Evolutionary conservation across 35 echinoderm and acorn worm species (phyloP).

Genomic region (Eucidaris tribuloides): DNA sequence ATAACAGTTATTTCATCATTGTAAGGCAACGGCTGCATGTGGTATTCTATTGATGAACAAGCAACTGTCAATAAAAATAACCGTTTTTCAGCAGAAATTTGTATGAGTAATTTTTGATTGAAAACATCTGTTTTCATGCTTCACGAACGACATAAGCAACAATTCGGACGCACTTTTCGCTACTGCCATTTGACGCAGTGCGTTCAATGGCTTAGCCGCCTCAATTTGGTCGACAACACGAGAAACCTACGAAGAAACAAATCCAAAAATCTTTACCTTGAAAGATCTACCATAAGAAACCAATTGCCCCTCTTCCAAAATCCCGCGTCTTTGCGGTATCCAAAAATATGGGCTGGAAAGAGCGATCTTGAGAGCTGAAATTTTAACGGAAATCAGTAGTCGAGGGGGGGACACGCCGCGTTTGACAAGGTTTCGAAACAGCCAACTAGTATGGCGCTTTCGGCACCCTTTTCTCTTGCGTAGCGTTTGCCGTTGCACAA

Average conservation of each 20-base stretch:
- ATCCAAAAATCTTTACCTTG: not conserved
- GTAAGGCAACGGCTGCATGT: too few relatives aligned
- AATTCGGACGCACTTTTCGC: constrained; percentile 21
- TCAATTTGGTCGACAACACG: constrained; percentile 19
- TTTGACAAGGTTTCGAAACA: not conserved
- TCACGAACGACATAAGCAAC: constrained; percentile 10
- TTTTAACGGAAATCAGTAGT: constrained; percentile 8
- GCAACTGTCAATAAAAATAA: too few relatives aligned
- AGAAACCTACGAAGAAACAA: too few relatives aligned
- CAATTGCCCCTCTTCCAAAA: not conserved
- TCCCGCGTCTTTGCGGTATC: not conserved
- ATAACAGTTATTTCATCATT: too few relatives aligned
- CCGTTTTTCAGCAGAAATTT: too few relatives aligned
- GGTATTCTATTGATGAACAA: too few relatives aligned
- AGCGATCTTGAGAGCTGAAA: not conserved
- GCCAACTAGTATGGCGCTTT: constrained; percentile 6
- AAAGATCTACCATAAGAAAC: not conserved
- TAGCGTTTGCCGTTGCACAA: not conserved
- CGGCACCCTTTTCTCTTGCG: constrained; percentile 5
- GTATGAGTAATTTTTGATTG: constrained; percentile 1
- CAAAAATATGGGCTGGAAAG: not conserved
- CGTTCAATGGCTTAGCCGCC: constrained; percentile 11
- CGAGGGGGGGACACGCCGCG: constrained; percentile 24
- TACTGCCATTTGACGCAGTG: constrained; percentile 25
- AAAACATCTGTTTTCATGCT: constrained; percentile 20